phyloP scores from a whole-genome alignment of 2,113 vertebrate genomes.

The Mastomys natalensis region DNA sequence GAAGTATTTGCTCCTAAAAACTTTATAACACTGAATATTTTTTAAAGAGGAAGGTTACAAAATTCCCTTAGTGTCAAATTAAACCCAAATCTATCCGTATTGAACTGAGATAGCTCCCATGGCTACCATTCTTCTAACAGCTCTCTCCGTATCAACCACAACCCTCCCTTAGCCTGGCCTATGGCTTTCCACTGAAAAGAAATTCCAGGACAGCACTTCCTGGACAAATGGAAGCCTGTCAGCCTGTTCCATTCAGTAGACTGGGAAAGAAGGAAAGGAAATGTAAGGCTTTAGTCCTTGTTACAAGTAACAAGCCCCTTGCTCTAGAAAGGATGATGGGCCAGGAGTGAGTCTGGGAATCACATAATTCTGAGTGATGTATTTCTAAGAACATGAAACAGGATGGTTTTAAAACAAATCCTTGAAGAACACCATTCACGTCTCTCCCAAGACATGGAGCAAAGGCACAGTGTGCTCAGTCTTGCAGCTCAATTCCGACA shows the following conservation, averaged over 20 bases:
- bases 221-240: neutral
- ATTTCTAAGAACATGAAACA: neutral
- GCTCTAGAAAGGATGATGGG: neutral
- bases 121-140: neutral
- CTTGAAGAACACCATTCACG: neutral
- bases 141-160: neutral
- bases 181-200: neutral
- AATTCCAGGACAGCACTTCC: neutral
- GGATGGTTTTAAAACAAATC: neutral
- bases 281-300: neutral
- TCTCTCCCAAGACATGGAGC: neutral
- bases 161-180: too few species aligned
- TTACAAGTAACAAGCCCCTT: neutral
- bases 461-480: too few species aligned
- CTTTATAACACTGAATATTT: neutral
- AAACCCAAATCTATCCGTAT: neutral
- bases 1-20: neutral
- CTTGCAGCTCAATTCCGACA: neutral
- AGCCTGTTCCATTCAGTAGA: neutral
- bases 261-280: neutral
- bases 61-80: neutral
- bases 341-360: neutral
- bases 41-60: neutral
- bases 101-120: neutral
- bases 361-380: neutral